Evolutionary conservation across 2,797 vertebrate species (phyloP).

Genomic region (Halcyon badia): DNA sequence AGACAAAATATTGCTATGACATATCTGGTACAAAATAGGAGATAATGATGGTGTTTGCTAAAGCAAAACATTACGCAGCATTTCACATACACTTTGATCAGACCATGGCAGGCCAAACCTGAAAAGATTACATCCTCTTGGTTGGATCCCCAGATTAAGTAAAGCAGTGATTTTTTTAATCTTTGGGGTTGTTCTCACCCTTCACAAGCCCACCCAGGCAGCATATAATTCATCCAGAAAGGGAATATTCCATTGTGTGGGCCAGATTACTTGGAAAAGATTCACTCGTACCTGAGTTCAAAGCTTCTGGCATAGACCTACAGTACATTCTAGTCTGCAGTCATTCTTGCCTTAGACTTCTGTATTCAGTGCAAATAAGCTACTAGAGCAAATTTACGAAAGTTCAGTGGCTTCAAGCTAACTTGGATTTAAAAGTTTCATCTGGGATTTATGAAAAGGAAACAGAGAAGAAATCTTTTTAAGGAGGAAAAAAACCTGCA

Average conservation of each 20-base stretch:
- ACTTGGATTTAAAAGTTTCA: not conserved
- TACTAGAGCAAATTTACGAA: not conserved
- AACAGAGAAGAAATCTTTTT: not conserved
- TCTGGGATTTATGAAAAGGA: conserved; percentile 9
- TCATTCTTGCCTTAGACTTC: conserved; percentile 14
- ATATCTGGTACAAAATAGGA: not conserved
- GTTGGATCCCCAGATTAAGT: not conserved
- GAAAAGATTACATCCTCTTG: not conserved
- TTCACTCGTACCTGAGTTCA: conserved; percentile 66
- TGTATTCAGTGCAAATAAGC: not conserved
- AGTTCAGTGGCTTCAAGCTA: conserved; percentile 21
- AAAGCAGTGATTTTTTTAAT: not conserved
- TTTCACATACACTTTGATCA: not conserved
- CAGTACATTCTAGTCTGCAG: not conserved
- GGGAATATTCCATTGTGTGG: conserved; percentile 64
- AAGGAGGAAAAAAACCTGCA: not conserved
- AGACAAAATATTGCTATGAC: not conserved
- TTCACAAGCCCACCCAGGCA: conserved; percentile 67
- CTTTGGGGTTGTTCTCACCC: not conserved
- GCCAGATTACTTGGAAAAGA: conserved; percentile 52
- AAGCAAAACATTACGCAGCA: not conserved
- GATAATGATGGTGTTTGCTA: not conserved
- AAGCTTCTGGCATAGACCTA: conserved; percentile 12
- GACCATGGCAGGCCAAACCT: not conserved
- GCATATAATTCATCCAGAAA: conserved; percentile 21